Evolutionary conservation across 2,888 invertebrate genomes (phyloP), one percentile per base, ranked within the genome.

Genomic region (Drosophila helvetica): DNA sequence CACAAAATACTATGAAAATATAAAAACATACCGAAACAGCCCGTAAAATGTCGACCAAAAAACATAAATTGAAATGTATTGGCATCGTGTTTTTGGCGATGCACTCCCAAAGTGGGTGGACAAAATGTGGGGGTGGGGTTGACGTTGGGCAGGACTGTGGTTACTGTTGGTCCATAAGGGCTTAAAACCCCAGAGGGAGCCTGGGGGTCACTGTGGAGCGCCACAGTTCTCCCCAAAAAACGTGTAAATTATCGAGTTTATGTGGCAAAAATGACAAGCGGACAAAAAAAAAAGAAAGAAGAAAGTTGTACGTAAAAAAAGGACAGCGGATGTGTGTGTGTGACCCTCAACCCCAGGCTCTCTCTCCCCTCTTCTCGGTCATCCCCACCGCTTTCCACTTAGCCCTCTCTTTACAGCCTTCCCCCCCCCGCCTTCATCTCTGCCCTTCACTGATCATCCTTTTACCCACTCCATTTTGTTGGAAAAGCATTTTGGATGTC

Each of bases 201-300:
- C n/a, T n/a, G n/a, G n/a, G n/a, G 12, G 33, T 38, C 15, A 6
- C 15, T 38, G 38, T 15, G 38, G 33, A 33, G 15, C 38, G 15
- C 38, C 38, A 38, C 38, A 38, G 15, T 38, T 15, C n/a, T 15
- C 6, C 7, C 27, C 8, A 12, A 67, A 63, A 80, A 69, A 70
- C 54, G 63, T 74, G 82, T 70, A 82, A 82, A 88, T 86, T 73
- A 80, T 78, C 74, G 70, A 80, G 75, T 76, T 86, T 79, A 75
- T 85, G 75, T 75, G 72, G 66, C 81, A 71, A 73, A 80, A 80
- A 76, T 86, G 78, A 74, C 70, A 76, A 63, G 53, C 73, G 63
- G n/a, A n/a, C 43, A 50, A 58, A 18, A 56, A 15, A 1, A 3
- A 19, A 30, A 27, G 46, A 15, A 2, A 4, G 2, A 7, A 30